Evolutionary conservation across 1,140 invertebrate genomes (phyloP), one percentile per base, ranked within the genome.

Genomic region (Neuroterus valhalla): DNA sequence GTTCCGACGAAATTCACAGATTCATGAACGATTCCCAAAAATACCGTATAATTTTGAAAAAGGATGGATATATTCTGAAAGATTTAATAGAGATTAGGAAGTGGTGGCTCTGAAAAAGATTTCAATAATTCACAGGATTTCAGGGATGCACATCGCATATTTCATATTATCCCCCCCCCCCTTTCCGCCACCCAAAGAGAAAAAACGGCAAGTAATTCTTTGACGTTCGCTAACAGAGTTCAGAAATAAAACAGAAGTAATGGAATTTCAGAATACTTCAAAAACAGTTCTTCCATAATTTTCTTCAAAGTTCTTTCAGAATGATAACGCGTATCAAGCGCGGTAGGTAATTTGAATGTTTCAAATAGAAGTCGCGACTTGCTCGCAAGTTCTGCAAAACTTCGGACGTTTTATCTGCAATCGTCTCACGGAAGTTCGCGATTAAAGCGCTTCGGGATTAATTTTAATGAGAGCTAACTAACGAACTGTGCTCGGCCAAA

Each of bases 391-490:
- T 62, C 31, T 14, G 55, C 21, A 45, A 69, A 75, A 68, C 74
- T 50, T 77, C 72, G 21, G 23, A 31, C 43, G 48, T 75, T 62
- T 79, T 76, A 78, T 80, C 72, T 68, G 14, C 48, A 50, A 76
- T 81, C 75, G 75, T 72, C 46, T 44, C 67, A 19, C 48, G 55
- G 55, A 55, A 73, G 62, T 38, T 19, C 48, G 19, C 15, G 43
- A 66, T 50, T 72, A 71, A 72, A 79, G 74, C 76, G 66, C 48
- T 75, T 70, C 55, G 68, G 71, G 46, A 80, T 81, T 78, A 82
- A 83, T 81, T 80, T 76, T 75, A 71, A 74, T 71, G 70, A 71
- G 55, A 75, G 78, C 43, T 80, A 81, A 78, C 76, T 62, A 62
- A 62, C 55, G 75, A 79, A 79, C 68, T 77, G 44, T 52, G 71